phyloP scores from a whole-genome alignment of 2,797 vertebrate genomes.

The Rhabdophis nuchalis region DNA sequence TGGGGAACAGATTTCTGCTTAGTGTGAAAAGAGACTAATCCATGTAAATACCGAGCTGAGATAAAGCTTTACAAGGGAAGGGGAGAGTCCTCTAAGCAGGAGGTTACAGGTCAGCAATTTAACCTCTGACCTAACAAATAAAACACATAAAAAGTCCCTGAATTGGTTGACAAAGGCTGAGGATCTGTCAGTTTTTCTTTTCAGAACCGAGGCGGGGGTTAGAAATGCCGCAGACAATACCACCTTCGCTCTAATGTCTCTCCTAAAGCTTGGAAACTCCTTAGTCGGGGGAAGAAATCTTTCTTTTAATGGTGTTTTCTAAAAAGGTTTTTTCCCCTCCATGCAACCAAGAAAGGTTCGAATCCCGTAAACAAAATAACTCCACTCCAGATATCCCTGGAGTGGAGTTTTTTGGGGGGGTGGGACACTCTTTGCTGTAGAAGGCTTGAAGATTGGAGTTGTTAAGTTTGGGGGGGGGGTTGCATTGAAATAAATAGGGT shows the following conservation, averaged over 20 bases:
- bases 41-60: slow-evolving; percentile 99
- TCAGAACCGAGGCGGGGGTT: slow-evolving; percentile 76
- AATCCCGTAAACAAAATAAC: slow-evolving; percentile 18
- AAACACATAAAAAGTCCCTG: slow-evolving; percentile 99
- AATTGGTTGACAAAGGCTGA: slow-evolving; percentile 99
- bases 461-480: slow-evolving; percentile 18
- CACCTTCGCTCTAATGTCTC: slow-evolving; percentile 76
- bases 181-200: slow-evolving; percentile 94
- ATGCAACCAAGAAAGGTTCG: not conserved
- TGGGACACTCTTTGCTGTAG: slow-evolving; percentile 49
- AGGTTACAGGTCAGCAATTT: slow-evolving; percentile 98
- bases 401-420: slow-evolving; percentile 38
- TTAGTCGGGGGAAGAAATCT: slow-evolving; percentile 19
- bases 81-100: slow-evolving; percentile 79
- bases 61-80: slow-evolving; percentile 93
- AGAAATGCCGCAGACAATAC: slow-evolving; percentile 84
- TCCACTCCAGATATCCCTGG: slow-evolving; percentile 6
- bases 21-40: slow-evolving; percentile 98
- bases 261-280: slow-evolving; percentile 68
- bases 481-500: slow-evolving; percentile 28
- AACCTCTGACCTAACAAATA: slow-evolving; percentile 99
- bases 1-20: slow-evolving; percentile 98
- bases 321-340: slow-evolving; percentile 26
- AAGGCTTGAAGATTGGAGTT: slow-evolving; percentile 26
- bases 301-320: slow-evolving; percentile 21